These are phyloP conservation scores for Epistrophe grossulariae DNA, from an alignment of 2,888 invertebrate species.

Conservation along the genomic window DNA sequence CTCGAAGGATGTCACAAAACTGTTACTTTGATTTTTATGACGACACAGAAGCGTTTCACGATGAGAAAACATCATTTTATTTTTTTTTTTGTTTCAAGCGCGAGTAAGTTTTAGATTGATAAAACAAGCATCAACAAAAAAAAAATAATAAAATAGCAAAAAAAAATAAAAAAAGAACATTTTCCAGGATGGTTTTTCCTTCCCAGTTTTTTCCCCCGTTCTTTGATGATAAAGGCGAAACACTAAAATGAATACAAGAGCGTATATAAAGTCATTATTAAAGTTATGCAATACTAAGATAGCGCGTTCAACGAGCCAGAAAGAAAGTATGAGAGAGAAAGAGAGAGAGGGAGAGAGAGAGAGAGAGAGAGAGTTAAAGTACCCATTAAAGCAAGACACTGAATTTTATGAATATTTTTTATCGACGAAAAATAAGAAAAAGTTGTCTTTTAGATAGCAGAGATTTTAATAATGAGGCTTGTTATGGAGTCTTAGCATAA, in stretches of 20 bases:
- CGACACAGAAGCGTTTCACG: slow-evolving; percentile 3
- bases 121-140: background rate
- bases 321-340: background rate
- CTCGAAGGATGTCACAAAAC: slow-evolving; percentile 56
- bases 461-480: slow-evolving; percentile 51
- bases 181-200: background rate
- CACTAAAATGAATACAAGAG: slow-evolving; percentile 38
- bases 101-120: slow-evolving; percentile 45
- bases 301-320: background rate
- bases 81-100: background rate
- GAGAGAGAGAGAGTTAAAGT: background rate
- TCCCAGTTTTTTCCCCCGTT: background rate
- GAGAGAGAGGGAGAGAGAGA: too few relatives aligned
- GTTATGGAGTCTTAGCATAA: slow-evolving; percentile 31
- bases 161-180: background rate
- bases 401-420: slow-evolving; percentile 61
- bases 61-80: slow-evolving; percentile 19
- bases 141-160: background rate
- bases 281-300: slow-evolving; percentile 60
- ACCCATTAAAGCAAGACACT: background rate
- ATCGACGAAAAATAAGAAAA: slow-evolving; percentile 26
- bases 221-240: background rate
- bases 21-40: slow-evolving; percentile 47
- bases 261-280: slow-evolving; percentile 61
- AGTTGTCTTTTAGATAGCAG: slow-evolving; percentile 27